Evolutionary conservation across 2,888 invertebrate species (phyloP), one percentile per base, ranked within the genome.

Genomic region (Seira musarum): DNA sequence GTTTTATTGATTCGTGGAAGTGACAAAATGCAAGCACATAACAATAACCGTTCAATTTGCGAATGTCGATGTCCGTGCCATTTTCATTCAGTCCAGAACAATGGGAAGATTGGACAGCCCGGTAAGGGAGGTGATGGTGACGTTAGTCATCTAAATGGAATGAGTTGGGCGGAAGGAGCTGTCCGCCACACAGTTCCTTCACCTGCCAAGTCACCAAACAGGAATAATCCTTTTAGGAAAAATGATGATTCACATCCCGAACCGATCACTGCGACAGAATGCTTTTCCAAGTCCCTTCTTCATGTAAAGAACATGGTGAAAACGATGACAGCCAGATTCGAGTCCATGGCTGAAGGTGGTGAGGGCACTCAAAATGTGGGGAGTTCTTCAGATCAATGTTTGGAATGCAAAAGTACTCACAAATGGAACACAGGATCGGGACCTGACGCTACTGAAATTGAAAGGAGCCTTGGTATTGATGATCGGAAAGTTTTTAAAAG

Each of bases 301-400:
- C 70, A 78, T 30, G 71, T 40, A 1, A 71, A 71, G 21, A 46
- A 71, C 49, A 65, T 71, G 19, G 78, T 71, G 46, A 71, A 49
- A 67, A 65, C 25, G 6, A 71, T 78, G 78, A 78, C 57, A 24
- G 66, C 65, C 1, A 40, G 46, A 1, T 78, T 30, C 8, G 30
- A 30, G 30, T 30, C 30, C 30, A 30, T 30, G 30, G 2, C 30
- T 5, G 30, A 30, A 30, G 30, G 8, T 8, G 30, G 3, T 30
- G 30, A 30, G n/a, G n/a, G n/a, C n/a, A n/a, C n/a, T n/a, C n/a
- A n/a, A n/a, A n/a, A n/a, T 30, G 3, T 2, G 30, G 8, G 30
- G 30, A 30, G 8, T 30, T 30, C 30, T 30, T 5, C 3, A 30
- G 30, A 30, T 30, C 30, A 30, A 30, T 53, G 53, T 13, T 53